Base-by-base conservation (phyloP, 2,797 vertebrate genomes). In the Hipposideros larvatus region DNA sequence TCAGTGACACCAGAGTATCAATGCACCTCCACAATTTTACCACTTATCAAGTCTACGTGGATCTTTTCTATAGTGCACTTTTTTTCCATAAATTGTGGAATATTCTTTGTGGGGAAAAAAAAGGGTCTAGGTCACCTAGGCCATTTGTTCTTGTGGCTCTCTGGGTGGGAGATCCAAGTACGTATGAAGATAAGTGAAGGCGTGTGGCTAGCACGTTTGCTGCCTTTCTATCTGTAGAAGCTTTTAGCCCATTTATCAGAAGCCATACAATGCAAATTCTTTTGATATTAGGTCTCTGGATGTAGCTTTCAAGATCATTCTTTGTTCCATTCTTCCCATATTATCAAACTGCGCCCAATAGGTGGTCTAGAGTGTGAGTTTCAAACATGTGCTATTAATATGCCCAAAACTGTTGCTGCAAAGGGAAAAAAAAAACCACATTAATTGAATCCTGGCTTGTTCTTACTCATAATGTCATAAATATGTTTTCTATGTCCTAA, bases 391-490 rank as follows among this genome's bases (percentile, higher is more conserved):
- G 89, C 78, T 94, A 66, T 87, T 80, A 97, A 91, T 74, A 86
- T 43, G 78, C 88, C 92, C 95, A 90, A 87, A 83, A 96, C 11
- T 95, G 90, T 37, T 71, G 87, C 96, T 97, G 91, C 41, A 94
- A 91, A 92, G 78, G 31, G 90, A 26, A 22, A 63, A 43, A 43
- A 59, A 74, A 65, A 59, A 4, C 5, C 65, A 51, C 61, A 21
- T 93, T 86, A 97, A 75, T 46, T 53, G 63, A 83, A 89, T 87
- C 24, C 31, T 68, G 13, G 3, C 11, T 16, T 34, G 31, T 74
- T 73, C 51, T 93, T 74, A 83, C 28, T 59, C 11, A 48, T 46
- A 74, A 66, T 66, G 13, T 84, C 61, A 92, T 43, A 84, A 77
- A 11, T 75, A 19, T 16, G 87, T 85, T 61, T 66, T 90, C 75